A percentile compares a stretch with the other conserved stretches of the same genome.
phyloP scores from a whole-genome alignment of 2,888 invertebrate species.

The Frankliniella intonsa region DNA sequence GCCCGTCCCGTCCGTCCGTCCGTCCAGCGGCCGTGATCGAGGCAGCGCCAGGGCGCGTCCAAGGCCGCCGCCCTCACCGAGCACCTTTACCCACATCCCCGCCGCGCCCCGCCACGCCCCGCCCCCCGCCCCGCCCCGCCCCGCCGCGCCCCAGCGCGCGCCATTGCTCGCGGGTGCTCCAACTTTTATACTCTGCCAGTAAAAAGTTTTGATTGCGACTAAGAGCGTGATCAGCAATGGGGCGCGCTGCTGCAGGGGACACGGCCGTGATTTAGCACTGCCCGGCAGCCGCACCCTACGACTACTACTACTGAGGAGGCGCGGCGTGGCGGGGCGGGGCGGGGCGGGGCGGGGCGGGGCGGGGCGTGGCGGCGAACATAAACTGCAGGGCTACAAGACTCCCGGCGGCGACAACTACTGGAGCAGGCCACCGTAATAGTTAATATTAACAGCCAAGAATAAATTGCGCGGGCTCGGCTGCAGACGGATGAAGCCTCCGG shows the following conservation, averaged over 20 bases:
- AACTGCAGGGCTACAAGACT: constrained; percentile 15
- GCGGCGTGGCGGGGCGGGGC: neutral
- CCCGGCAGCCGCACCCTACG: neutral
- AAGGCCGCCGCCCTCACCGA: no score
- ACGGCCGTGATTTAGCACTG: neutral
- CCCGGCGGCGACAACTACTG: neutral
- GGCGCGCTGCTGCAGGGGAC: neutral
- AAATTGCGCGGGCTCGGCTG: no score
- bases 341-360: neutral
- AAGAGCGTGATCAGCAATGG: constrained; percentile 26
- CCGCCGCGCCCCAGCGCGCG: neutral
- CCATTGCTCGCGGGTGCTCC: neutral
- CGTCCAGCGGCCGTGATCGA: no score
- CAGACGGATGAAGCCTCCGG: no score
- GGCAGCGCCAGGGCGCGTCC: no score
- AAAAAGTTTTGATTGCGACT: constrained; percentile 27
- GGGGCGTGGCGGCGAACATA: neutral
- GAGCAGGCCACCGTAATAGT: no score
- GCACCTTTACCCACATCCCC: no score
- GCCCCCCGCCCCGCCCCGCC: neutral
- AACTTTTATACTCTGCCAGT: constrained; percentile 26
- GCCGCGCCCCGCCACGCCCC: neutral
- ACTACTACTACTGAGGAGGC: neutral
- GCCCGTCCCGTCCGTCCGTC: no score
- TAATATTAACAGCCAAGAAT: no score